Evolutionary conservation across 2,888 invertebrate species (phyloP), one percentile per base, ranked within the genome.

Genomic region (Bibio marci): DNA sequence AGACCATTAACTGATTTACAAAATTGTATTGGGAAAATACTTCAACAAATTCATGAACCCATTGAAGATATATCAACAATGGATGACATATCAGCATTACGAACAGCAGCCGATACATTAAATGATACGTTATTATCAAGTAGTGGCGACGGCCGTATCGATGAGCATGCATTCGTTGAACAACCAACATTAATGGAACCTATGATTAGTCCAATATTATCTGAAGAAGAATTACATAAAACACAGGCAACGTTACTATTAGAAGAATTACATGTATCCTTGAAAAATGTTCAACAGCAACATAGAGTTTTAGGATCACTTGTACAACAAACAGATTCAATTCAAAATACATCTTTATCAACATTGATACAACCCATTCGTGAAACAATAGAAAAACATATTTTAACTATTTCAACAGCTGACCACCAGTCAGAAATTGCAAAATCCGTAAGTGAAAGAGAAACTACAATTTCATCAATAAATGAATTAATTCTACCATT

Each of bases 71-170:
- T 67, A 50, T 67, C 69, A 3, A 66, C 67, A 14, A 56, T 67
- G 39, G 66, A 67, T 49, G 67, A 67, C 48, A 59, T 68, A 46
- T 67, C 69, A 5, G 64, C 60, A 17, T 62, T 70, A 30, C 67
- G 66, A 55, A 66, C 68, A 3, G 57, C 60, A 32, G 64, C 66
- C 15, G 65, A 67, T 17, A 57, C 63, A n/a, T 48, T 69, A 31
- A 56, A 58, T 19, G 51, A 57, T 22, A 22, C 8, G 4, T 22
- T 22, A 8, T 22, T 8, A 6, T 4, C 22, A 22, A 8, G 8
- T 22, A n/a, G n/a, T n/a, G n/a, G n/a, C n/a, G n/a, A n/a, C n/a
- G n/a, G n/a, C n/a, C n/a, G n/a, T n/a, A n/a, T n/a, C n/a, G 22
- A 22, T 6, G 22, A 22, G 8, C 22, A 22, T 22, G 5, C 4